phyloP scores from a whole-genome alignment of 2,113 vertebrate genomes.

The Anser brachyrhynchus region DNA sequence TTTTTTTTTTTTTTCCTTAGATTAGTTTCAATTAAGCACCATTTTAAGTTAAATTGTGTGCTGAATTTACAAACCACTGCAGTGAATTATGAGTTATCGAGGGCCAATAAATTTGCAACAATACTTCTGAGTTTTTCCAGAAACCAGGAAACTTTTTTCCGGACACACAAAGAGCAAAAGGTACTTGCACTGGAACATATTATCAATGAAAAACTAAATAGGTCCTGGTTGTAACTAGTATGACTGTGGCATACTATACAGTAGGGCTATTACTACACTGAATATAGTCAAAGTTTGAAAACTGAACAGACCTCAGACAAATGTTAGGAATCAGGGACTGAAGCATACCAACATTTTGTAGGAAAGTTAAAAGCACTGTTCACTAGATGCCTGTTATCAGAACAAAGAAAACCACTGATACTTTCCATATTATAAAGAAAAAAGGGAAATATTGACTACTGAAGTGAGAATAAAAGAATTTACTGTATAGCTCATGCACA shows the following conservation, averaged over 20 bases:
- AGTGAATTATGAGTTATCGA: not conserved
- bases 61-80: not conserved
- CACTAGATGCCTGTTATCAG: not conserved
- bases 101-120: not conserved
- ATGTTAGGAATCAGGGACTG: not conserved
- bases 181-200: not conserved
- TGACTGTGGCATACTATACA: not conserved
- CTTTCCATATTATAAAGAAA: not conserved
- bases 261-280: not conserved
- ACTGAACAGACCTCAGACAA: not conserved
- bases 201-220: not conserved
- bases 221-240: not conserved
- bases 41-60: not conserved
- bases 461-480: not conserved
- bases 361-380: not conserved
- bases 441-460: not conserved
- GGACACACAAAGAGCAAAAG: slow-evolving; percentile 8
- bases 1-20: not conserved
- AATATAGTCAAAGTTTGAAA: not conserved
- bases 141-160: slow-evolving; percentile 1
- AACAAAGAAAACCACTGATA: not conserved
- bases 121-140: slow-evolving; percentile 2
- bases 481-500: not conserved
- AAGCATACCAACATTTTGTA: not conserved
- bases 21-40: not conserved